Base-by-base conservation (phyloP, 2,888 invertebrate genomes). In the Andricus quercusramuli region DNA sequence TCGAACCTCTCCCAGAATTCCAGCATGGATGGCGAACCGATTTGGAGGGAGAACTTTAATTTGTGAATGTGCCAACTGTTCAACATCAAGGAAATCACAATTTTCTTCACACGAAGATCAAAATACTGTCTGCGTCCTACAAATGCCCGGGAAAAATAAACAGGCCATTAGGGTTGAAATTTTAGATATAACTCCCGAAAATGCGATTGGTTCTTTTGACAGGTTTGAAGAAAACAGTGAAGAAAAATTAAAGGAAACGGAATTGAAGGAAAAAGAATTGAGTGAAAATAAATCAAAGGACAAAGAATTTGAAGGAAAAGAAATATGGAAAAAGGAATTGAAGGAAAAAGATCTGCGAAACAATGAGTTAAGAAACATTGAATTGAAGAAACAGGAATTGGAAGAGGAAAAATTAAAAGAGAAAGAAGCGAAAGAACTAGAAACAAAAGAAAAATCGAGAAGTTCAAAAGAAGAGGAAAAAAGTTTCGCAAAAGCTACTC, bases 1-100 rank as follows among this genome's bases (percentile, higher is more conserved):
- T 83, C 80, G 66, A 79, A 80, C 56, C 70, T 59, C 37, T 22
- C 44, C 11, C 15, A 56, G 25, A 6, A 62, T 78, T 51, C 68
- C 67, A 41, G 29, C 80, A n/a, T 13, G 74, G 51, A 74, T n/a
- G 51, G n/a, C 20, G 6, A 74, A 70, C 11, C 47, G 29, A 74
- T 56, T 56, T 13, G 51, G 29, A 1, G 4, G 20, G 8, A 29
- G 51, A 56, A n/a, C 17, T 56, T 56, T 51, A 5, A 56, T 4
- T 51, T 56, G 56, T 56, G 56, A 9, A 56, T 74, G 56, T n/a
- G 20, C 25, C 20, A 32, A 29, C 20, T 32, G 51, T 51, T n/a
- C 37, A 29, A n/a, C 29, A 29, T 74, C 32, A 17, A 74, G 32
- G 8, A n/a, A 56, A 56, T 29, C 15, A 9, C 56, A 56, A 11